Evolutionary conservation across 92 coral and sea anemone species (phyloP), one percentile per base, ranked within the genome.

Genomic region (Epizoanthus illoricatus): DNA sequence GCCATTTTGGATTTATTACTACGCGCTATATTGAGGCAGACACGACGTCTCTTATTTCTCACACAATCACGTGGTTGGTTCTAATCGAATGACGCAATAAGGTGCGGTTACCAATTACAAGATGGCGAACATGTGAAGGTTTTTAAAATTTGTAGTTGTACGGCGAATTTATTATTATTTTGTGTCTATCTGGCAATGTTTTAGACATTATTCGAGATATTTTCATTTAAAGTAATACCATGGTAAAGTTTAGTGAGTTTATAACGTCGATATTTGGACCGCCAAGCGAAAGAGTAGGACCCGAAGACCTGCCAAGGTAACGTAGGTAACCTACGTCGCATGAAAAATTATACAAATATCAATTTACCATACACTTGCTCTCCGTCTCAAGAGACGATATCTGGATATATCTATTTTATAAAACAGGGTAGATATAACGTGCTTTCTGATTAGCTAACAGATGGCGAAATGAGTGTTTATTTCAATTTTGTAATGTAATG

Each of bases 281-380:
- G 36, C 90, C 91, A 56, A 75, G 87, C 65, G 92, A 90, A n/a
- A 74, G 80, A 19, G 63, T 90, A 41, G 81, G 86, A 13, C 91
- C 97, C 4, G 81, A 85, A 74, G 90, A 90, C 8, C 47, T 92
- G 18, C 97, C 97, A 11, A 90, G 97, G 97, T 92, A 81, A n/a
- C n/a, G n/a, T n/a, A n/a, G n/a, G n/a, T n/a, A n/a, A 28, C 33
- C 33, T 28, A 28, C 33, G 33, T 28, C 33, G 33, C 33, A 28
- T 28, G 33, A 28, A 28, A 28, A 28, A 28, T 28, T 28, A 28
- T 28, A 28, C 33, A 28, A 28, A 28, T 28, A 28, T 28, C n/a
- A n/a, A n/a, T n/a, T n/a, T n/a, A n/a, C n/a, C n/a, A n/a, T n/a
- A n/a, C n/a, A n/a, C n/a, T n/a, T n/a, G n/a, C n/a, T n/a, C n/a